A percentile compares a stretch with the other conserved stretches of the same genome.
Evolutionary conservation across 2,888 invertebrate genomes (phyloP).

Genomic region (Arctia plantaginis): DNA sequence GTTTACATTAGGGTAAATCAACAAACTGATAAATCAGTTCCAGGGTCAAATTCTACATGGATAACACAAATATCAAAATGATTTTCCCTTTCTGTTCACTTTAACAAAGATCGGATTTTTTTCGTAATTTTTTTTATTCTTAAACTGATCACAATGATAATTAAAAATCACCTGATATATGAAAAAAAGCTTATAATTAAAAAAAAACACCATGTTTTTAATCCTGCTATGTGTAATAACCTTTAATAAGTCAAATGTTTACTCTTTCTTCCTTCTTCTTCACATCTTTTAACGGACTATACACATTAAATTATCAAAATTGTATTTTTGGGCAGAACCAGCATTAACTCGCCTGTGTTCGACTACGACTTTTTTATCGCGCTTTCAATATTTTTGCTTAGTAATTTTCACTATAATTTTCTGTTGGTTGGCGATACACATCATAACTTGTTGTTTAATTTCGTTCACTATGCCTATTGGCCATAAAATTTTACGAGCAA

Average conservation of each 20-base stretch:
- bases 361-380: neutral
- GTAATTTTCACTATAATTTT: neutral
- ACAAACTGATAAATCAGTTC: neutral
- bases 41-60: neutral
- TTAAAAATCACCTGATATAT: neutral
- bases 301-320: neutral
- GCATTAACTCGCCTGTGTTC: neutral
- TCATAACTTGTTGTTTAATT: conserved; percentile 47
- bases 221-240: too few species aligned
- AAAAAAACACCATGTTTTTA: too few species aligned
- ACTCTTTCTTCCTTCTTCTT: neutral
- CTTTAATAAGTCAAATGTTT: neutral
- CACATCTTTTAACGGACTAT: neutral
- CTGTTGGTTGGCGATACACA: conserved; percentile 6
- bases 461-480: conserved; percentile 40
- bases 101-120: neutral
- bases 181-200: too few species aligned
- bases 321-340: neutral
- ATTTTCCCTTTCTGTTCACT: neutral
- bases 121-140: neutral
- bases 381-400: neutral
- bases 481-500: conserved; percentile 52
- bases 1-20: neutral
- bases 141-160: neutral
- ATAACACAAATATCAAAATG: neutral